phyloP scores from a whole-genome alignment of 1,140 invertebrate species.

The Scaptomyza montana region DNA sequence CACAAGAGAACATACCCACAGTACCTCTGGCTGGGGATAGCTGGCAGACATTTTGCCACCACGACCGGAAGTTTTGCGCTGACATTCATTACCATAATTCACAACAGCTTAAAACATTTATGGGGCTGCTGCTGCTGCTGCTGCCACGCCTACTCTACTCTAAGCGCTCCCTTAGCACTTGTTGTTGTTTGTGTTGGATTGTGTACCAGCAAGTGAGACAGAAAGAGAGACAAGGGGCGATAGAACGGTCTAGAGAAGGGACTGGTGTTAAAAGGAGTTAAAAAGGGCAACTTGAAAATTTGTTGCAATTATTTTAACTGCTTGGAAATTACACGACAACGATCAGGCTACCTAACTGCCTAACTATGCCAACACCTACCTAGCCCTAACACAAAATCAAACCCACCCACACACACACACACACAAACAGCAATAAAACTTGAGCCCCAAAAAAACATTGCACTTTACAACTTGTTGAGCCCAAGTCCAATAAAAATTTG shows the following conservation, averaged over 20 bases:
- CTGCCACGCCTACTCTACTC: conserved; percentile 8
- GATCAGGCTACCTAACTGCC: neutral
- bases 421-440: conserved; percentile 17
- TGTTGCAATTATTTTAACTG: conserved; percentile 80
- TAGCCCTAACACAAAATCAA: neutral
- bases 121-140: conserved; percentile 60
- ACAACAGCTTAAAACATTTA: conserved; percentile 82
- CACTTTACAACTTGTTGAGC: too few relatives aligned
- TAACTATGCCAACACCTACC: conserved; percentile 4
- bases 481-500: too few relatives aligned
- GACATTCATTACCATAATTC: conserved; percentile 82
- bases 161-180: neutral
- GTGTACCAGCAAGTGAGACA: conserved; percentile 32
- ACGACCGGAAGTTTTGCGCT: conserved; percentile 73
- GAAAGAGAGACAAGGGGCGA: too few relatives aligned
- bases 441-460: conserved; percentile 15
- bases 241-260: too few relatives aligned
- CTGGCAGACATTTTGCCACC: neutral
- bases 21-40: neutral
- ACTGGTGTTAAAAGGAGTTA: conserved; percentile 52
- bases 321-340: conserved; percentile 57
- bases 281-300: conserved; percentile 79
- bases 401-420: too few relatives aligned
- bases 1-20: neutral
- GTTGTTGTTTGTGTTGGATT: conserved; percentile 48